Evolutionary conservation across 2,888 invertebrate genomes (phyloP).

Genomic region (Lycaena phlaeas): DNA sequence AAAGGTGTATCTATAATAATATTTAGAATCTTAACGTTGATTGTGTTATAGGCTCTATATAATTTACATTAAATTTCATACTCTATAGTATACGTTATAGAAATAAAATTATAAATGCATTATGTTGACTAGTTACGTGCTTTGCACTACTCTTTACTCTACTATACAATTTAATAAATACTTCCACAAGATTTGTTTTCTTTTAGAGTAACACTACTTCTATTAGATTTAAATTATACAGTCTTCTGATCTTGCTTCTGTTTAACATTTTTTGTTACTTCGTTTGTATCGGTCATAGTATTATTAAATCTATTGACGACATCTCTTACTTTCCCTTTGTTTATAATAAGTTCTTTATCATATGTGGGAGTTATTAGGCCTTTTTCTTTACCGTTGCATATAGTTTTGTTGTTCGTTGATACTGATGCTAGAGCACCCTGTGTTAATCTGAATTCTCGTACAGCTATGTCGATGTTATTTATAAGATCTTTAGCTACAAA

Average conservation of each 20-base stretch:
- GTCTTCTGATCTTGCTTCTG: constrained; percentile 18
- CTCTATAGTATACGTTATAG: constrained; percentile 22
- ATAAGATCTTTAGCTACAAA: constrained; percentile 62
- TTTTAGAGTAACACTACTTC: neutral
- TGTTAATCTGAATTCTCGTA: constrained; percentile 54
- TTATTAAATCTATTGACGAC: constrained; percentile 63
- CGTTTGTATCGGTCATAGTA: constrained; percentile 27
- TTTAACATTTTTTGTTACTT: constrained; percentile 13
- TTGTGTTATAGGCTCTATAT: constrained; percentile 18
- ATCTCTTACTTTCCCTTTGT: constrained; percentile 63
- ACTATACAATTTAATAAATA: neutral
- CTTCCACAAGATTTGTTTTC: neutral
- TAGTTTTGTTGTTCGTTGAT: constrained; percentile 22
- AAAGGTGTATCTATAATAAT: neutral
- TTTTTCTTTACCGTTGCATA: constrained; percentile 44
- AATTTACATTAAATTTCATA: constrained; percentile 25
- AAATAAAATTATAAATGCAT: constrained; percentile 2
- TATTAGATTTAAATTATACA: constrained; percentile 9
- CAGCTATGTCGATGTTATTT: constrained; percentile 57
- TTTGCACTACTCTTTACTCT: constrained; percentile 21
- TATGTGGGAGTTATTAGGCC: constrained; percentile 55
- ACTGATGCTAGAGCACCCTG: constrained; percentile 43
- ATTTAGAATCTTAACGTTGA: neutral
- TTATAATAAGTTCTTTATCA: constrained; percentile 58
- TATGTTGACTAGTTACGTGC: constrained; percentile 23